Percentiles rank a stretch among this genome's conserved stretches.
phyloP scores from a whole-genome alignment of 2,888 invertebrate species.

The Thymelicus acteon region DNA sequence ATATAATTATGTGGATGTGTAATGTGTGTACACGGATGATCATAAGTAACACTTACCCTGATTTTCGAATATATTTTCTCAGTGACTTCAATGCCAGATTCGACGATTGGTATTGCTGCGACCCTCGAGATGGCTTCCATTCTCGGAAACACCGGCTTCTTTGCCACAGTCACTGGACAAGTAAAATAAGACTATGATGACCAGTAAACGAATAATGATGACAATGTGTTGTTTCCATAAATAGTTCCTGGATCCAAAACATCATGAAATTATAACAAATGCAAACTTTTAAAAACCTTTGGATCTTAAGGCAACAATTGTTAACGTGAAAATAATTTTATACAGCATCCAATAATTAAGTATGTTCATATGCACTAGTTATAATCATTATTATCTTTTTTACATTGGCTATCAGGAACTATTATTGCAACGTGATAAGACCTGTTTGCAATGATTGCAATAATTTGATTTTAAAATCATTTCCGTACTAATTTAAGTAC shows the following conservation, averaged over 20 bases:
- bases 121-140: constrained; percentile 91
- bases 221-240: too few relatives aligned
- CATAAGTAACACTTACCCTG: constrained; percentile 83
- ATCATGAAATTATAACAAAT: too few relatives aligned
- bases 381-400: too few relatives aligned
- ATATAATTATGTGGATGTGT: neutral
- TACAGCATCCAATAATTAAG: too few relatives aligned
- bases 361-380: too few relatives aligned
- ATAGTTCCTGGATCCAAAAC: too few relatives aligned
- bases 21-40: neutral
- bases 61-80: constrained; percentile 90
- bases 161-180: constrained; percentile 62
- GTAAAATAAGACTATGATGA: constrained; percentile 34
- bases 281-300: too few relatives aligned
- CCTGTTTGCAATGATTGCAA: too few relatives aligned
- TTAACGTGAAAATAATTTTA: too few relatives aligned
- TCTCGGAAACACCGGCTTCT: constrained; percentile 72
- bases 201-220: too few relatives aligned
- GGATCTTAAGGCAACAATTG: too few relatives aligned
- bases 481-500: constrained; percentile 43
- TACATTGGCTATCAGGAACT: constrained; percentile 27
- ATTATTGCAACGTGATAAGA: neutral
- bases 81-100: constrained; percentile 89
- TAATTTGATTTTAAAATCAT: neutral
- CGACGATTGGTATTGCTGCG: constrained; percentile 92